These are phyloP conservation scores for Zaprionus bogoriensis DNA, from an alignment of 2,888 invertebrate species.

Conservation along the genomic window DNA sequence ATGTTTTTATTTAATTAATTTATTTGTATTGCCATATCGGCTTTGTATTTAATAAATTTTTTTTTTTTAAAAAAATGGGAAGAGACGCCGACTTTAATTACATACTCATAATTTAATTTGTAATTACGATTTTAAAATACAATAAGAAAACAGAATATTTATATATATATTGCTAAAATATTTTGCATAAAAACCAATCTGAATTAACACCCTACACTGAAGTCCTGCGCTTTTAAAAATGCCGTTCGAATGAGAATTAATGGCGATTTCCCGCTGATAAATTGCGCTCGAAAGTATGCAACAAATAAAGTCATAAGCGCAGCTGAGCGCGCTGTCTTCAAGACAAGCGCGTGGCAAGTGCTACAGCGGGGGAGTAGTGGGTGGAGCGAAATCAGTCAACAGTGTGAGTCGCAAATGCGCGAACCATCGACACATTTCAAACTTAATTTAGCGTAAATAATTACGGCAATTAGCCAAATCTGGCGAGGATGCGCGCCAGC, in stretches of 20 bases:
- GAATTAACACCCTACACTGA: background rate
- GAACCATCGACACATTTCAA: constrained; percentile 58
- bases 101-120: too few species aligned
- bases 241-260: background rate
- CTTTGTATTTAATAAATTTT: too few species aligned
- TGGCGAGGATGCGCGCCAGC: background rate
- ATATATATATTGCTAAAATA: too few species aligned
- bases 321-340: background rate
- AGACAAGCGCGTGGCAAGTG: background rate
- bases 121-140: too few species aligned
- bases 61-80: too few species aligned
- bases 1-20: too few species aligned
- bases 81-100: too few species aligned
- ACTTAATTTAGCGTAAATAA: constrained; percentile 61
- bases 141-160: too few species aligned
- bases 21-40: too few species aligned
- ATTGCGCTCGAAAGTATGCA: constrained; percentile 41
- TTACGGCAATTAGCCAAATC: constrained; percentile 44
- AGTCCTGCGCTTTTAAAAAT: background rate
- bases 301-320: constrained; percentile 49
- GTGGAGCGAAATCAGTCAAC: background rate
- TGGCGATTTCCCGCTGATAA: constrained; percentile 16
- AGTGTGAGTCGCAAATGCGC: constrained; percentile 28
- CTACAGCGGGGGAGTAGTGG: background rate
- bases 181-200: too few species aligned